Evolutionary conservation across 2,797 vertebrate genomes (phyloP), one percentile per base, ranked within the genome.

Genomic region (Diceros bicornis): DNA sequence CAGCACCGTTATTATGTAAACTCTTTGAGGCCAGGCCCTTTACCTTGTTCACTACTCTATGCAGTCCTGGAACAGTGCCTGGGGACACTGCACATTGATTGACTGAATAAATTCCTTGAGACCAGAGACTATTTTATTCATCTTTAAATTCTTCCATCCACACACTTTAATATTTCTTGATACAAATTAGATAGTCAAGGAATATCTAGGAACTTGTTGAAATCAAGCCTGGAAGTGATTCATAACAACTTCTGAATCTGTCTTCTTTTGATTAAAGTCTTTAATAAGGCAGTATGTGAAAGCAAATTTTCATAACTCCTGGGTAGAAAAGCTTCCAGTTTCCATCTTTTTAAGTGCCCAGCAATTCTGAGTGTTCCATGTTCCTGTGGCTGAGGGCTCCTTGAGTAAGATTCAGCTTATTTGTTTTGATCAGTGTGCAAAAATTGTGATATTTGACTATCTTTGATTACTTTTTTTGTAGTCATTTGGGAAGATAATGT

Each of bases 221-320:
- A 87, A 94, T 93, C 32, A 84, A 50, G 41, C 41, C 50, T 77
- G 23, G 75, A 83, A 95, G 17, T 77, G 57, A 85, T 83, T 89
- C 29, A 32, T 91, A 55, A 81, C 66, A 90, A 75, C 37, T 89
- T 85, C 55, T 91, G 66, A 90, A 81, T 23, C 74, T 83, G 29
- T 71, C 55, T 82, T 81, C 62, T 83, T 64, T 85, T 6, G 18
- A 84, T 81, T 71, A 84, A 91, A 89, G 32, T 66, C 20, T 89
- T 89, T 89, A 94, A 92, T 94, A 71, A 77, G 81, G 32, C 37
- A 20, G n/a, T 86, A 85, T 86, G 37, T 74, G 64, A 86, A 89
- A 83, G 44, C 4, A 52, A 44, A 87, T 89, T 69, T 83, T 82
- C 27, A n/a, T 61, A 37, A 91, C 82, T 89, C 91, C n/a, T 59